phyloP scores from a whole-genome alignment of 2,888 invertebrate genomes.

The Lasioglossum lativentre region DNA sequence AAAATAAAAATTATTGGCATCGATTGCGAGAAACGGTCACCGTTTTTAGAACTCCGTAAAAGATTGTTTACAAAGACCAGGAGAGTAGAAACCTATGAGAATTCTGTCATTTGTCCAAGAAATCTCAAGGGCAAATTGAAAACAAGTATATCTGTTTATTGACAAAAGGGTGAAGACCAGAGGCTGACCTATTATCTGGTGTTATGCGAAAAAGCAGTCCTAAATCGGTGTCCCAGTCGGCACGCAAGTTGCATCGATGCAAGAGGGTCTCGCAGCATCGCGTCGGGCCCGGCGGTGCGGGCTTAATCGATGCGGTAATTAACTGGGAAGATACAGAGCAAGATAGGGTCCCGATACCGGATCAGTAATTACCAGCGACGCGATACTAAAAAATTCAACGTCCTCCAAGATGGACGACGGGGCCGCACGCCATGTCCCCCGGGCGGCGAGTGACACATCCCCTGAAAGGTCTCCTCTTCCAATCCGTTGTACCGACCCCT shows the following conservation, averaged over 20 bases:
- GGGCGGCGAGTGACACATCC: slow-evolving; percentile 84
- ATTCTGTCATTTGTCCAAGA: no score
- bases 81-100: no score
- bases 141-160: not conserved
- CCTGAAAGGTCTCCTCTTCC: slow-evolving; percentile 83
- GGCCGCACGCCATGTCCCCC: slow-evolving; percentile 80
- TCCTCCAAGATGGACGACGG: slow-evolving; percentile 58
- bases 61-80: not conserved
- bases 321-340: not conserved
- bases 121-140: not conserved
- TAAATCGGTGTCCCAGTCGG: not conserved
- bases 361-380: slow-evolving; percentile 21
- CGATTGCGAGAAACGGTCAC: no score
- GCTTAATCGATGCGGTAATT: slow-evolving; percentile 13
- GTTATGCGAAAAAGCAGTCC: not conserved
- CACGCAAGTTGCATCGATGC: not conserved
- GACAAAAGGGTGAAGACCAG: not conserved
- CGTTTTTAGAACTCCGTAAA: not conserved
- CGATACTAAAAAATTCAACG: slow-evolving; percentile 17
- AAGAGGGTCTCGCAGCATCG: not conserved
- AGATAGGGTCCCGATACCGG: not conserved
- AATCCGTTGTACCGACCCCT: slow-evolving; percentile 81
- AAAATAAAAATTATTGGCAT: no score
- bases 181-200: not conserved
- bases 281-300: not conserved